Percentiles rank a stretch among this genome's conserved stretches.
Conservation (phyloP, 2,113 vertebrate species). For the Trachemys scripta region DNA sequence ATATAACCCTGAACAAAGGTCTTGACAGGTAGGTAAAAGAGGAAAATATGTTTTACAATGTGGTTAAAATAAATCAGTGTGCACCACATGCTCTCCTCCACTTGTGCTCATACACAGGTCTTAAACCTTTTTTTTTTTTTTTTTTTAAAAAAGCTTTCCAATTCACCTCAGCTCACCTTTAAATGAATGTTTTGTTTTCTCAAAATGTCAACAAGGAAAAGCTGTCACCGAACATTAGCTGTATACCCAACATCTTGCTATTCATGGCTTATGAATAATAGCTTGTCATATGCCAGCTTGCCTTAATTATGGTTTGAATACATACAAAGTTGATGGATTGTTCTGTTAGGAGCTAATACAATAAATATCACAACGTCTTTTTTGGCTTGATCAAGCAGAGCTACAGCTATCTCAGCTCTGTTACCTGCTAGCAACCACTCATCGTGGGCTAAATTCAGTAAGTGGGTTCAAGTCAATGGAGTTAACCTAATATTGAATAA, state of each 20-base stretch:
- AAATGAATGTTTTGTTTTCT: not conserved
- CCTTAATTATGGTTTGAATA: conserved; percentile 17
- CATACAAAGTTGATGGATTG: conserved; percentile 27
- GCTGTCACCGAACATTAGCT: not conserved
- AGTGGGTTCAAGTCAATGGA: not conserved
- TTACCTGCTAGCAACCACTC: conserved; percentile 44
- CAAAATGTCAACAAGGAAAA: not conserved
- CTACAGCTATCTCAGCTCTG: conserved; percentile 55
- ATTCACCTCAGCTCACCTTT: not conserved
- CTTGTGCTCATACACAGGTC: not conserved
- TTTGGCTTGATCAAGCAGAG: conserved; percentile 30
- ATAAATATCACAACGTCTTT: not conserved
- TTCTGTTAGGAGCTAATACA: conserved; percentile 6
- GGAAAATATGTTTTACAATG: not conserved
- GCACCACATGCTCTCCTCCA: not conserved
- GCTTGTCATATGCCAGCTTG: not conserved
- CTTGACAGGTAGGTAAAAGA: not conserved
- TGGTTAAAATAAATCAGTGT: not conserved
- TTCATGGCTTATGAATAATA: conserved; percentile 53
- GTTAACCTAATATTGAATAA: not conserved
- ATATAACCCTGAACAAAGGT: not conserved
- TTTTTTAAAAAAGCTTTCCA: not conserved
- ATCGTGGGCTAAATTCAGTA: conserved; percentile 17
- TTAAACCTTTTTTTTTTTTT: not conserved
- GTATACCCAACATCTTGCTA: not conserved